Evolutionary conservation across 92 coral and sea anemone species (phyloP).

Genomic region (Palythoa heliodiscus): DNA sequence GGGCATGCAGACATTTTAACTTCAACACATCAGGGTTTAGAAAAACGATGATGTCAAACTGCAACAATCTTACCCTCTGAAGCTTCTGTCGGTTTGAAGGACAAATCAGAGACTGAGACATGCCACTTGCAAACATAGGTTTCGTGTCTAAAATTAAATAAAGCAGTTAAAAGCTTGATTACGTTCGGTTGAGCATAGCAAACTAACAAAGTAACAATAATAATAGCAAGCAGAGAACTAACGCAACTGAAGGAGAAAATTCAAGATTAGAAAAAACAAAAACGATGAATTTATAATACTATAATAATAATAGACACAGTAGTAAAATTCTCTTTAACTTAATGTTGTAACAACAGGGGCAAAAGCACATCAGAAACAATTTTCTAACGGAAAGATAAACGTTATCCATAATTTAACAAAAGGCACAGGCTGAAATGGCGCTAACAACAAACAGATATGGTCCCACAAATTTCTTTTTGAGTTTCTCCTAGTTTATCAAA

Average conservation of each 20-base stretch:
- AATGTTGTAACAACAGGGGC: too few relatives aligned
- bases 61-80: slow-evolving; percentile 80
- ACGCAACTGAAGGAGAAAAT: not conserved
- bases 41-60: not conserved
- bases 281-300: too few relatives aligned
- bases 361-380: too few relatives aligned
- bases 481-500: too few relatives aligned
- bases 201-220: not conserved
- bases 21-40: not conserved
- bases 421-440: too few relatives aligned
- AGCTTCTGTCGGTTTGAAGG: slow-evolving; percentile 79
- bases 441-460: too few relatives aligned
- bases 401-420: too few relatives aligned
- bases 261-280: too few relatives aligned
- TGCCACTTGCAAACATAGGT: slow-evolving; percentile 96
- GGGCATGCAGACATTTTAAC: not conserved
- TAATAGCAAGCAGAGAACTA: not conserved
- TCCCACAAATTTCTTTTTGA: too few relatives aligned
- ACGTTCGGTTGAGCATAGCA: not conserved
- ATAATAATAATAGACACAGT: too few relatives aligned
- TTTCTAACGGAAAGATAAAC: too few relatives aligned
- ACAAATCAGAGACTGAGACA: slow-evolving; percentile 66
- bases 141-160: slow-evolving; percentile 69
- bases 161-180: not conserved
- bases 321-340: too few relatives aligned